Evolutionary conservation across 2,113 vertebrate genomes (phyloP), one percentile per base, ranked within the genome.

Genomic region (Mobula hypostoma): DNA sequence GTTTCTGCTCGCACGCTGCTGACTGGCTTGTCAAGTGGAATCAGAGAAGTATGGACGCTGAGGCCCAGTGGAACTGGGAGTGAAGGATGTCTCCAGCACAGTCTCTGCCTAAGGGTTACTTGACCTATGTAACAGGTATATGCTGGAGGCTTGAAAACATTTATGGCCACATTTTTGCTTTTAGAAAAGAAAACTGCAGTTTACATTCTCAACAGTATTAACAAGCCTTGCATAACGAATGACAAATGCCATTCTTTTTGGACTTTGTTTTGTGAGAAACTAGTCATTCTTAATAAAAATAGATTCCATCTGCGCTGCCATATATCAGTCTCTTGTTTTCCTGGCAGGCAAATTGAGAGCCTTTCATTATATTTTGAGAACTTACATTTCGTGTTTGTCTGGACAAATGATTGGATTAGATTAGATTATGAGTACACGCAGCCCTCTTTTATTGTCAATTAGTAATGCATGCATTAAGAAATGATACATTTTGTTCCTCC

Each of bases 281-380:
- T 32, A 40, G 63, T 72, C 32, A 40, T 92, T 92, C 70, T 92
- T 92, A 92, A 92, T 92, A 92, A 72, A 92, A 92, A 92, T 92
- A 1, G 94, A 95, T 96, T 97, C 96, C 97, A 97, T 97, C 97
- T 97, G 97, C 95, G 95, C 95, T 96, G 96, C 96, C 97, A 97
- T 97, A 95, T 95, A 97, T 97, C 97, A 97, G 96, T 96, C 96
- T 97, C 96, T 96, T 72, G 66, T 7, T 94, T 96, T 96, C 95
- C 96, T 97, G 96, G 97, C 97, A 97, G 96, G 95, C 96, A 96
- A 96, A 96, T 96, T 96, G 97, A 96, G 97, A 97, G 97, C 97
- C 97, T 97, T 97, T 97, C 97, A 97, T 97, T 96, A 97, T 95
- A 70, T 97, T 96, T 97, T 96, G 96, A 97, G 68, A 68, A 92